Conservation (phyloP, 2,888 invertebrate species). For the Sisyra nigra region DNA sequence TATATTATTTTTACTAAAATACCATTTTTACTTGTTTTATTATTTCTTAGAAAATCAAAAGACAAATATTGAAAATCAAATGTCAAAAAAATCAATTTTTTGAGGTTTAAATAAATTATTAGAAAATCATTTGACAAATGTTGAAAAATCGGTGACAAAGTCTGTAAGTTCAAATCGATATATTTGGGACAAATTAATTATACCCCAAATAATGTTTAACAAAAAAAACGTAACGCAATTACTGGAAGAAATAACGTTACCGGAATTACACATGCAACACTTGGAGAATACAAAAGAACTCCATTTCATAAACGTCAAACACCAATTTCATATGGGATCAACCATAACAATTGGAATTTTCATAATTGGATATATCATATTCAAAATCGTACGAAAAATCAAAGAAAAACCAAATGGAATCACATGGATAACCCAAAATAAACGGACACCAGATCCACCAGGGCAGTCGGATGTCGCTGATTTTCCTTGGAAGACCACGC, state of each 20-base stretch:
- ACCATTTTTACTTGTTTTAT: too few relatives aligned
- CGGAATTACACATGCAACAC: background rate
- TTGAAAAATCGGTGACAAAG: too few relatives aligned
- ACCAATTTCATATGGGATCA: background rate
- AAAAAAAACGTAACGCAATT: background rate
- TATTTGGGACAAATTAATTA: background rate
- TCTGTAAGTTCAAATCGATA: background rate
- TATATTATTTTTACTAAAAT: too few relatives aligned
- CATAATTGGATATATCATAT: background rate
- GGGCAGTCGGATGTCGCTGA: background rate
- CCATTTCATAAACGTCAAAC: background rate
- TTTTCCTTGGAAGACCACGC: background rate
- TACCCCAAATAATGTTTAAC: background rate
- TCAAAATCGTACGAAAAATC: background rate
- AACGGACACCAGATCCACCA: background rate
- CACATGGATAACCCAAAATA: background rate
- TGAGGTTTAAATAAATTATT: too few relatives aligned
- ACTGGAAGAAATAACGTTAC: background rate
- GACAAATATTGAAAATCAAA: too few relatives aligned
- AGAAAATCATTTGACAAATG: too few relatives aligned
- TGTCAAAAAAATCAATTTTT: too few relatives aligned
- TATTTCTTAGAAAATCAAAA: too few relatives aligned
- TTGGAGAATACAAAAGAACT: background rate
- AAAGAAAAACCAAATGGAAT: background rate
- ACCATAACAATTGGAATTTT: background rate